A percentile compares a stretch with the other conserved stretches of the same genome.
Conservation (phyloP, 2,888 invertebrate species). For the Drosophila anomelani region DNA sequence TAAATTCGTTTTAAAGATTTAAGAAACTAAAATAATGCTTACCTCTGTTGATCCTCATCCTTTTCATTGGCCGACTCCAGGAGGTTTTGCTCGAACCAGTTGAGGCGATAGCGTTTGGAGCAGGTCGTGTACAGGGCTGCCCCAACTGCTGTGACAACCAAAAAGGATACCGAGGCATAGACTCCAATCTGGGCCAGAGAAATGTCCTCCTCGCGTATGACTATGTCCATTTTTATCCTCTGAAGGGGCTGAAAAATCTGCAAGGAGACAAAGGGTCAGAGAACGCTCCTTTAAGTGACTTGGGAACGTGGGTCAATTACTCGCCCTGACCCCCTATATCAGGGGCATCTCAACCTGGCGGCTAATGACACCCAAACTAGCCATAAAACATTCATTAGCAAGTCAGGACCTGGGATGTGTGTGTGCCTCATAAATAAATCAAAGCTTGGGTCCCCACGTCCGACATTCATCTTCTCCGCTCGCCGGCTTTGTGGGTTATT, state of each 20-base stretch:
- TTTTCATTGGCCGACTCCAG: constrained; percentile 85
- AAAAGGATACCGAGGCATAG: constrained; percentile 85
- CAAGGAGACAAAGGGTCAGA: not conserved
- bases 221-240: constrained; percentile 80
- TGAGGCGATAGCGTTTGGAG: constrained; percentile 86
- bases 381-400: constrained; percentile 73
- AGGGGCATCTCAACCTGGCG: constrained; percentile 11
- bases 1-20: no score
- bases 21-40: not conserved
- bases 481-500: constrained; percentile 61
- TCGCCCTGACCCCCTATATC: constrained; percentile 22
- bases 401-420: constrained; percentile 27
- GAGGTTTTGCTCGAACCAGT: constrained; percentile 87
- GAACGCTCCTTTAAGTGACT: constrained; percentile 4
- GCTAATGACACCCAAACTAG: constrained; percentile 59
- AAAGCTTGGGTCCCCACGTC: constrained; percentile 40
- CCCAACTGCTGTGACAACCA: constrained; percentile 85
- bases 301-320: constrained; percentile 48
- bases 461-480: constrained; percentile 36
- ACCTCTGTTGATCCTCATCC: constrained; percentile 84
- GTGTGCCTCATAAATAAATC: constrained; percentile 69
- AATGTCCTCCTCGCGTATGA: constrained; percentile 83
- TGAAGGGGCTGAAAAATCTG: constrained; percentile 3
- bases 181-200: constrained; percentile 84
- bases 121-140: constrained; percentile 86